These are phyloP conservation scores for Phorcus lineatus DNA, from an alignment of 2,888 invertebrate genomes.

Conservation along the genomic window DNA sequence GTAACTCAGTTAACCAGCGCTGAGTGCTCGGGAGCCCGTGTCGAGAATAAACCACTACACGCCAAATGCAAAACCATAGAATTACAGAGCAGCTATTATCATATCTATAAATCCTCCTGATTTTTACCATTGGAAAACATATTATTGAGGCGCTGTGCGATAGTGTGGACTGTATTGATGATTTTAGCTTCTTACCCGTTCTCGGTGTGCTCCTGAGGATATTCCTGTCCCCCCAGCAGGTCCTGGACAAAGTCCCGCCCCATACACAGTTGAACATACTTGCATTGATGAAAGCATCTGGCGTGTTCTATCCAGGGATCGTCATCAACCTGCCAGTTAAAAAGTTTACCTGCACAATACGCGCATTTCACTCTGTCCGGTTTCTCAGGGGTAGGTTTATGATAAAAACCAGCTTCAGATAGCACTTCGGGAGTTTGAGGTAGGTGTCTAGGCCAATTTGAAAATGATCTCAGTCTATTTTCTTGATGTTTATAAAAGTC, in stretches of 20 bases:
- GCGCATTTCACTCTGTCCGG: constrained; percentile 26
- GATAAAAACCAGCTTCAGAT: constrained; percentile 3
- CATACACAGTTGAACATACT: neutral
- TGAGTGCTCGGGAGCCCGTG: too few relatives aligned
- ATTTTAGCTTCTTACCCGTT: too few relatives aligned
- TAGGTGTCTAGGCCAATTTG: neutral
- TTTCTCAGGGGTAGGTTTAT: neutral
- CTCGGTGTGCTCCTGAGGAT: too few relatives aligned
- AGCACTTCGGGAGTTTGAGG: neutral
- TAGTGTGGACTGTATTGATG: too few relatives aligned
- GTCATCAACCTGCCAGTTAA: constrained; percentile 17
- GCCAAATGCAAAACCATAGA: too few relatives aligned
- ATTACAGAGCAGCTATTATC: too few relatives aligned
- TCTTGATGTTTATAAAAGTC: neutral
- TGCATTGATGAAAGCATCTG: neutral
- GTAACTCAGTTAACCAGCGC: too few relatives aligned
- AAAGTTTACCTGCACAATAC: neutral
- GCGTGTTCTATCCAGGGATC: constrained; percentile 20
- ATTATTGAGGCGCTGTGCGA: too few relatives aligned
- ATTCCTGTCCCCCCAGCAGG: neutral
- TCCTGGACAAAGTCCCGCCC: neutral
- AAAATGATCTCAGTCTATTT: constrained; percentile 1
- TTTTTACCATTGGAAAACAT: too few relatives aligned
- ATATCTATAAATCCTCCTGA: too few relatives aligned
- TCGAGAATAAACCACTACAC: too few relatives aligned